Evolutionary conservation across 1,140 invertebrate genomes (phyloP), one percentile per base, ranked within the genome.

Genomic region (Calliopsis andreniformis): DNA sequence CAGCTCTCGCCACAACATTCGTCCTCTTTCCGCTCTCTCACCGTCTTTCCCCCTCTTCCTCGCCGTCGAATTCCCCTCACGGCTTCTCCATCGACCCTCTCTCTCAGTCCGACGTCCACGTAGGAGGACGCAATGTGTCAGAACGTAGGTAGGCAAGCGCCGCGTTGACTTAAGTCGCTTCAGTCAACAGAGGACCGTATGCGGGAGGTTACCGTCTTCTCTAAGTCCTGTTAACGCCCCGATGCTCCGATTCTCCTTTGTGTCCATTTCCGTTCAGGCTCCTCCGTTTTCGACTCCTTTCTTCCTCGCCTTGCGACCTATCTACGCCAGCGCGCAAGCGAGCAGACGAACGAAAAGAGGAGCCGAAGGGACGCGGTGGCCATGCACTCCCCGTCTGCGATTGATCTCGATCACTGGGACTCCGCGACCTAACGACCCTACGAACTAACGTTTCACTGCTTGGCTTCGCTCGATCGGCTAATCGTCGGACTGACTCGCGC

Each of bases 151-250:
- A 69, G 80, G 82, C 62, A 58, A 71, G 59, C 68, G 69, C 76
- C 58, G 76, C 82, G 76, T 83, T 83, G 80, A 83, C 82, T 83
- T 79, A 83, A 83, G 70, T 83, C 80, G 56, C 62, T 83, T 83
- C 82, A 83, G 82, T 83, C 82, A 83, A 83, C 82, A 83, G 80
- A 83, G 70, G 47, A 55, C 76, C 61, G 76, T 55, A 83, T 83
- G 69, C 76, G 70, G 49, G 70, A 83, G 80, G 66, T 83, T 83
- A 83, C 23, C 69, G 53, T 64, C 58, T 64, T 42, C 30, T 45
- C 51, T 8, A 23, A 53, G 53, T 59, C 32, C 30, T 47, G 35
- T 79, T 82, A 83, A 82, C 81, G 69, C 76, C 77, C 59, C 69
- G 64, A 79, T 83, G 76, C 69, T 56, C 35, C 59, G 80, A 82